Percentiles rank a stretch among this genome's conserved stretches.
phyloP scores from a whole-genome alignment of 2,113 vertebrate genomes.

The Castor canadensis region DNA sequence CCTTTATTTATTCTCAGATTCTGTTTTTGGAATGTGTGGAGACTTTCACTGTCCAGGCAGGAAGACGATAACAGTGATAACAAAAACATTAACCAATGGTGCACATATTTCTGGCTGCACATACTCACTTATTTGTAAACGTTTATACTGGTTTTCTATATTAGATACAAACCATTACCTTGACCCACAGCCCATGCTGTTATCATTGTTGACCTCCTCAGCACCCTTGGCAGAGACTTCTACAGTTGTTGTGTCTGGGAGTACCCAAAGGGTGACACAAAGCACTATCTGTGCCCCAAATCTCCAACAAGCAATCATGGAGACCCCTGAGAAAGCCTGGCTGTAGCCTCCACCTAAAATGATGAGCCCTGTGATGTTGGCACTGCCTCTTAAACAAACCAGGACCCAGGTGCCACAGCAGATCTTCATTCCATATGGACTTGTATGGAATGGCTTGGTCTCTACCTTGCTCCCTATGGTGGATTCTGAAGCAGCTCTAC shows the following conservation, averaged over 20 bases:
- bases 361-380: background rate
- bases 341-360: background rate
- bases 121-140: background rate
- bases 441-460: too few relatives aligned
- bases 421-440: too few relatives aligned
- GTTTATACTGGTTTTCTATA: background rate
- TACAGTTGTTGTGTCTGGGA: background rate
- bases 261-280: background rate
- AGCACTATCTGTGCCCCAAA: background rate
- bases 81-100: background rate
- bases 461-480: background rate
- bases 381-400: background rate
- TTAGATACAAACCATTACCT: background rate
- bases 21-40: too few relatives aligned
- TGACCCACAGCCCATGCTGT: background rate
- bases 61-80: background rate
- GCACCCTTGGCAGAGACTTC: background rate
- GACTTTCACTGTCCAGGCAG: background rate
- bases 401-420: too few relatives aligned
- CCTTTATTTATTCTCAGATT: too few relatives aligned
- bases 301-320: background rate
- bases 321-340: background rate
- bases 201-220: background rate
- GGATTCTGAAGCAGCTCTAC: background rate
- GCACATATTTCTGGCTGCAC: background rate